These are phyloP conservation scores for Plagiodera versicolora DNA, from an alignment of 2,888 invertebrate species.

Conservation along the genomic window DNA sequence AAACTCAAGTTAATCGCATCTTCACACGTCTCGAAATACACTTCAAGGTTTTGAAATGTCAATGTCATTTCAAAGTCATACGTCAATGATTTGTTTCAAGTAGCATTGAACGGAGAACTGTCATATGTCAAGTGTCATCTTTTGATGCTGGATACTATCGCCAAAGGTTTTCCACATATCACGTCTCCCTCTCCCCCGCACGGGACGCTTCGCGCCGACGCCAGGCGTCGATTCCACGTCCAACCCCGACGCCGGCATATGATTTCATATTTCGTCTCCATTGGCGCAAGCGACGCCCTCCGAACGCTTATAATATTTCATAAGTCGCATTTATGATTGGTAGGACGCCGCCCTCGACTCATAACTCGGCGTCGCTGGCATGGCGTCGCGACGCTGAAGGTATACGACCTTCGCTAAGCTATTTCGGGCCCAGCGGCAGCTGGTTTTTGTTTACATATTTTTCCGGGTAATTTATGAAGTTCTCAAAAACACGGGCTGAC, in stretches of 20 bases:
- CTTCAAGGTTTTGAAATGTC: too few relatives aligned
- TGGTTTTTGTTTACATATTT: slow-evolving; percentile 21
- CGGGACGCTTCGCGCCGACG: too few relatives aligned
- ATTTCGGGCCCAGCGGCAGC: slow-evolving; percentile 14
- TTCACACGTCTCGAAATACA: slow-evolving; percentile 28
- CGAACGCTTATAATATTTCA: slow-evolving; percentile 42
- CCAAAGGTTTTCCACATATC: too few relatives aligned
- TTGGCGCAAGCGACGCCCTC: slow-evolving; percentile 33
- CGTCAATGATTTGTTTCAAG: too few relatives aligned
- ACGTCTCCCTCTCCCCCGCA: slow-evolving; percentile 1
- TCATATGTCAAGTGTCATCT: too few relatives aligned
- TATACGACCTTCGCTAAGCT: slow-evolving; percentile 18
- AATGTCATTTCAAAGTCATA: too few relatives aligned
- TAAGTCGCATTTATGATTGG: slow-evolving; percentile 43
- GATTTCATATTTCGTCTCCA: slow-evolving; percentile 43
- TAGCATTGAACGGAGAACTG: too few relatives aligned
- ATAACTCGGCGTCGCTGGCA: slow-evolving; percentile 39
- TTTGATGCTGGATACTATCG: too few relatives aligned
- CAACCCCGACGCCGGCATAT: slow-evolving; percentile 38
- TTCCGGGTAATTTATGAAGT: slow-evolving; percentile 20
- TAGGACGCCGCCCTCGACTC: slow-evolving; percentile 42
- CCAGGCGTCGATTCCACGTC: slow-evolving; percentile 41
- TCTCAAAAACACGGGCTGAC: slow-evolving; percentile 9
- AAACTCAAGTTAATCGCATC: slow-evolving; percentile 47
- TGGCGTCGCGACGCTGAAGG: slow-evolving; percentile 33